A percentile compares a stretch with the other conserved stretches of the same genome.
Conservation (phyloP, 2,797 vertebrate species). For the Ispidina lecontei region DNA sequence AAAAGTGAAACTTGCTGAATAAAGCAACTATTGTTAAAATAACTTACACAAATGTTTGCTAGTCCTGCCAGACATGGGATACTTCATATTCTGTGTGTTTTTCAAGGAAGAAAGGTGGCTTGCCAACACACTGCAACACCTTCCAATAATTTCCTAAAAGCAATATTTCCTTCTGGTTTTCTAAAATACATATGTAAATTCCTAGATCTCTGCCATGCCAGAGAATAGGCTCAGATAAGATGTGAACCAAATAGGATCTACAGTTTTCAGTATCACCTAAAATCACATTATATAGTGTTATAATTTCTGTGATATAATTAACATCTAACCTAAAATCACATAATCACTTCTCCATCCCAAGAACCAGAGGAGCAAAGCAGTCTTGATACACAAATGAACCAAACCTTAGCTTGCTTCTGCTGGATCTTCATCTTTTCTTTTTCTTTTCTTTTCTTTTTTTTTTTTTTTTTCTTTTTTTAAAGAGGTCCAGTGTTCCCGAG, state of each 20-base stretch:
- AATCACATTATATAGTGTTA: not conserved
- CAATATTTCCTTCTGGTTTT: not conserved
- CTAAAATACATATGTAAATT: not conserved
- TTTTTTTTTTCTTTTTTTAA: not conserved
- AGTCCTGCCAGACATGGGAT: not conserved
- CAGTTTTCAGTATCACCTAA: not conserved
- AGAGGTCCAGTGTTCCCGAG: not conserved
- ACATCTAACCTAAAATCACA: not conserved
- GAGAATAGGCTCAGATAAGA: not conserved
- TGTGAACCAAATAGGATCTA: not conserved
- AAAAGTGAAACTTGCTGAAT: not conserved
- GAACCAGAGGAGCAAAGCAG: not conserved
- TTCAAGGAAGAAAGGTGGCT: accelerated
- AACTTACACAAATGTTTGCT: not conserved
- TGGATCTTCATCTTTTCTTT: not conserved
- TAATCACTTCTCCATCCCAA: not conserved
- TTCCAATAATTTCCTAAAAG: not conserved
- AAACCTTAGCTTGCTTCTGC: not conserved
- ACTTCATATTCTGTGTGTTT: not conserved
- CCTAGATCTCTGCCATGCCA: not conserved
- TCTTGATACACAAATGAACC: not conserved
- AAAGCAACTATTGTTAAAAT: not conserved
- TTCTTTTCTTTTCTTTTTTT: not conserved
- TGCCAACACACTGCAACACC: not conserved
- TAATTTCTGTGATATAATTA: not conserved